Base-by-base conservation (phyloP, 1,140 invertebrate genomes). In the Caenorhabditis briggsae region DNA sequence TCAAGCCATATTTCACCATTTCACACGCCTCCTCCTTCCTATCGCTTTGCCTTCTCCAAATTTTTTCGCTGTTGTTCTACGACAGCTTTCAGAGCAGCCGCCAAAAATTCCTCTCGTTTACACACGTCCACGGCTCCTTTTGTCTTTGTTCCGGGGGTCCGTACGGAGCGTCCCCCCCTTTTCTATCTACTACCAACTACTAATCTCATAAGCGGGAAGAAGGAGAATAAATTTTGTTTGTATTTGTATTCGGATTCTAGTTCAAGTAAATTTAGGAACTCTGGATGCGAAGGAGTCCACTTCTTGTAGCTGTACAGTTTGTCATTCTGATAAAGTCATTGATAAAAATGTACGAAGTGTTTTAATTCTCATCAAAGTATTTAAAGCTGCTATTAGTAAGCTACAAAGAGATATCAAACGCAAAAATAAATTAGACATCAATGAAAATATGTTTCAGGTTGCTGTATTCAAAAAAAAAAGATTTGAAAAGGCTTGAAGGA, bases 21-120 rank as follows among this genome's bases (percentile, higher is more conserved):
- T 78, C 70, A 78, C 70, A 78, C 70, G 70, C 70, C 70, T 78
- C 18, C 46, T n/a, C 64, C 59, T 6, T 18, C 33, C 41, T 33
- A 14, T n/a, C n/a, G 33, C 41, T 46, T 46, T 43, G 33, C 70
- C 33, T 14, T 46, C 65, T 20, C 43, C 65, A 70, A 70, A 46
- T 70, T 70, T 46, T 33, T 33, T 33, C 33, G 33, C 33, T 33
- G 33, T 33, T 78, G 70, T 78, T 78, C 70, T 43, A 70, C 41
- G 64, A 33, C 70, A 23, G 43, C 70, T 70, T 70, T 41, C 65
- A 25, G 43, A 70, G 65, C 70, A 78, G 70, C 70, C 70, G 46
- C 70, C 70, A 78, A 78, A 78, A 78, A 78, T 78, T 78, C 64
- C 46, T 78, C 70, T 78, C 70, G 70, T 78, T 78, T 78, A 78